Evolutionary conservation across 2,113 vertebrate species (phyloP).

Genomic region (Acanthochromis polyacanthus): DNA sequence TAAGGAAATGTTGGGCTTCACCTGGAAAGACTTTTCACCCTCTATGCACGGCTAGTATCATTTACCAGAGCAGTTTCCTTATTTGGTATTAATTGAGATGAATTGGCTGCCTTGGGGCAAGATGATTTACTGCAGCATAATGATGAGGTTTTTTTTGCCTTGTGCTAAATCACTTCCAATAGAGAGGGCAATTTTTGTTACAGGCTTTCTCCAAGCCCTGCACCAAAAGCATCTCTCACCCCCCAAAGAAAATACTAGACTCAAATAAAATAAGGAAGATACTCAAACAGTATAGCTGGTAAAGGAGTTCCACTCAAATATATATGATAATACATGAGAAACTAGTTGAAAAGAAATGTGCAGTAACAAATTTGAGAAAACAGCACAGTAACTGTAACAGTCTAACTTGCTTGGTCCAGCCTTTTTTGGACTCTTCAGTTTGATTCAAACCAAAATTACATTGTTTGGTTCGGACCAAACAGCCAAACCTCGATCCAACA

Average conservation of each 20-base stretch:
- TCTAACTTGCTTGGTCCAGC: no score
- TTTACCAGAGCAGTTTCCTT: conserved; percentile 46
- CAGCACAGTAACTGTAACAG: no score
- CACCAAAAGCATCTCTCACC: conserved; percentile 7
- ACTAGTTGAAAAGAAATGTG: neutral
- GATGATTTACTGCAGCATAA: conserved; percentile 57
- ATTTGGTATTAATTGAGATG: conserved; percentile 65
- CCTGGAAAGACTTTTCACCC: conserved; percentile 37
- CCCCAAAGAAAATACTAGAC: neutral
- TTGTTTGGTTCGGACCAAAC: no score
- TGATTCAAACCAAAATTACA: no score
- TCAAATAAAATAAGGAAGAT: neutral
- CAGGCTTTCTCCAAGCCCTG: conserved; percentile 14
- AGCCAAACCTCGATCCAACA: no score
- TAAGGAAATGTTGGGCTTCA: conserved; percentile 44
- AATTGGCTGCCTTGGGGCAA: conserved; percentile 46
- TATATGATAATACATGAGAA: neutral
- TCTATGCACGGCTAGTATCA: conserved; percentile 33
- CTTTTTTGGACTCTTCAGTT: no score
- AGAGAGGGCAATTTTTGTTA: conserved; percentile 39
- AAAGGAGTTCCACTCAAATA: neutral
- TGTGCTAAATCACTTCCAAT: conserved; percentile 35
- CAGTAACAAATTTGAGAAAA: no score
- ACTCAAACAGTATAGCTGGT: neutral
- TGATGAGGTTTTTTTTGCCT: conserved; percentile 41